A percentile compares a stretch with the other conserved stretches of the same genome.
phyloP scores from a whole-genome alignment of 2,888 invertebrate species.

The Drosophila austrosaltans region DNA sequence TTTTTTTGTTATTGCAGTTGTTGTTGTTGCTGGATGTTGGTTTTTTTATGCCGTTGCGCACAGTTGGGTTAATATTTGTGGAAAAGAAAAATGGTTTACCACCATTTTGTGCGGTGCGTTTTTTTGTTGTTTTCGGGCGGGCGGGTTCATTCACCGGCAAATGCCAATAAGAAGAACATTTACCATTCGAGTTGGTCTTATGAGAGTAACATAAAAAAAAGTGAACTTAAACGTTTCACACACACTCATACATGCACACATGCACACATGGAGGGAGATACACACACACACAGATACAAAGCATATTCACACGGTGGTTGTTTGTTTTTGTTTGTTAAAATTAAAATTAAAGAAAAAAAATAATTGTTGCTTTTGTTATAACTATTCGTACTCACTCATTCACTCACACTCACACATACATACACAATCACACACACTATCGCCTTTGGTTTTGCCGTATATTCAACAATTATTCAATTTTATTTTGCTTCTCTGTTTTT shows the following conservation, averaged over 20 bases:
- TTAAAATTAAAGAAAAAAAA: neutral
- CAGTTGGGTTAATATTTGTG: slow-evolving; percentile 69
- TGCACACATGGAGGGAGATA: neutral
- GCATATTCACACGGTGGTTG: slow-evolving; percentile 5
- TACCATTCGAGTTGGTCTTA: slow-evolving; percentile 55
- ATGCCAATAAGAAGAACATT: slow-evolving; percentile 58
- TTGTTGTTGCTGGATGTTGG: slow-evolving; percentile 1
- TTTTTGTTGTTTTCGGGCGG: slow-evolving; percentile 21
- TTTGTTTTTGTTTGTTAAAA: slow-evolving; percentile 6
- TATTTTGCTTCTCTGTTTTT: neutral
- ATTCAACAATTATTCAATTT: slow-evolving; percentile 1
- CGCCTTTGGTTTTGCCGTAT: neutral
- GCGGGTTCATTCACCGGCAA: slow-evolving; percentile 28
- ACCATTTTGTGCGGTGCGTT: slow-evolving; percentile 59
- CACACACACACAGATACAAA: neutral
- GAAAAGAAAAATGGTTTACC: slow-evolving; percentile 52
- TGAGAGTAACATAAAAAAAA: slow-evolving; percentile 8
- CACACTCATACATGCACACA: neutral
- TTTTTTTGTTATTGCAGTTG: slow-evolving; percentile 34
- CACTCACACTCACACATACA: neutral
- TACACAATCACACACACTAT: neutral
- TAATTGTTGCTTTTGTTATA: slow-evolving; percentile 4
- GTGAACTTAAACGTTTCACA: slow-evolving; percentile 5
- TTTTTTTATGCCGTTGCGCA: slow-evolving; percentile 63
- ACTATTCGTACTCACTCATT: neutral